Conservation (phyloP, 2,797 vertebrate species). For the Epinephelus malabaricus region DNA sequence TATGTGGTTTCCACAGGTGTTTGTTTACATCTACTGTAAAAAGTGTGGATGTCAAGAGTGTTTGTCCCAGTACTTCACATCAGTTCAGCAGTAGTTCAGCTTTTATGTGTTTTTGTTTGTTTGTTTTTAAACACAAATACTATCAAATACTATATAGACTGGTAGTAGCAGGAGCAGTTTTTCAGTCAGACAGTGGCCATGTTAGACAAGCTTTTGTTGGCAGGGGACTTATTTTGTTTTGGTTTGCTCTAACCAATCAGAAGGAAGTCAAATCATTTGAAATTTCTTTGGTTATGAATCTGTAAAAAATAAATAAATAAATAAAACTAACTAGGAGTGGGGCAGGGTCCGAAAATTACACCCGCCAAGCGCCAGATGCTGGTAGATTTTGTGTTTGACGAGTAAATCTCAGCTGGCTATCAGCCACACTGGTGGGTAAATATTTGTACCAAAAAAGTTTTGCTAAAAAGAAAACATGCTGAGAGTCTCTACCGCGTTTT, state of each 20-base stretch:
- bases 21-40: constrained; percentile 16
- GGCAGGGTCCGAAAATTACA: too few relatives aligned
- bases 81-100: not conserved
- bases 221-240: not conserved
- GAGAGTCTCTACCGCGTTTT: too few relatives aligned
- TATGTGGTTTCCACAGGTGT: constrained; percentile 16
- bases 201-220: not conserved
- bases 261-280: not conserved
- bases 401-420: too few relatives aligned
- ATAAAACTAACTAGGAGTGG: too few relatives aligned
- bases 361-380: too few relatives aligned
- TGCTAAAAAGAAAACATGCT: too few relatives aligned
- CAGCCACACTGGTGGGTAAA: too few relatives aligned
- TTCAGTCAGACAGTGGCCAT: not conserved
- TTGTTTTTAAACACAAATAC: not conserved
- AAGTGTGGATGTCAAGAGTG: not conserved
- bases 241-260: not conserved
- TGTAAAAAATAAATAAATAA: too few relatives aligned
- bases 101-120: not conserved
- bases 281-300: not conserved
- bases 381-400: too few relatives aligned
- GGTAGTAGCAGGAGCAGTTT: not conserved
- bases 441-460: too few relatives aligned
- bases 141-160: too few relatives aligned
- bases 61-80: not conserved